Evolutionary conservation across 2,113 vertebrate genomes (phyloP).

Genomic region (Pedionomus torquatus): DNA sequence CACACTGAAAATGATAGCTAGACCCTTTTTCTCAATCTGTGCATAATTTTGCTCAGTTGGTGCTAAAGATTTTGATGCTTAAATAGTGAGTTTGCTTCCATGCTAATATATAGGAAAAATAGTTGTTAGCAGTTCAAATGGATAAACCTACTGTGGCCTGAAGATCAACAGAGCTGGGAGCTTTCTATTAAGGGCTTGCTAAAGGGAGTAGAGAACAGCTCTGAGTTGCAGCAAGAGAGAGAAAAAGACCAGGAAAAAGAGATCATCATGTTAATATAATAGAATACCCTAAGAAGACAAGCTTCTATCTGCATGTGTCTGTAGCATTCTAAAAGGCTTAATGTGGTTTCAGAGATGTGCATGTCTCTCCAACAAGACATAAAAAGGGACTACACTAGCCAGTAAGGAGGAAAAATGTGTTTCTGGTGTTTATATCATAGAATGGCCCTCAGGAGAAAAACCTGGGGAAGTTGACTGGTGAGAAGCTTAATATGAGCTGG

Average conservation of each 20-base stretch:
- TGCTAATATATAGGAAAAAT: neutral
- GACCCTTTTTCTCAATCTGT: neutral
- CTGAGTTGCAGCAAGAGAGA: neutral
- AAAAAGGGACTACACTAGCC: fast-evolving
- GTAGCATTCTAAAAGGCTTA: neutral
- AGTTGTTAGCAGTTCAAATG: neutral
- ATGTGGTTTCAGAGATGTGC: neutral
- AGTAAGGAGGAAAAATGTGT: neutral
- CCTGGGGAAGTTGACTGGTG: neutral
- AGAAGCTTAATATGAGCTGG: neutral
- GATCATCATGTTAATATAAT: fast-evolving
- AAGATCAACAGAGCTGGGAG: neutral
- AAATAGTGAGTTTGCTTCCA: neutral
- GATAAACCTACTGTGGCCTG: neutral
- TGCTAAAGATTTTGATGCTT: neutral
- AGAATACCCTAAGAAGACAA: neutral
- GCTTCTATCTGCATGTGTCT: neutral
- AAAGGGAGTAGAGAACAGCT: neutral
- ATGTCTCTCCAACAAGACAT: neutral
- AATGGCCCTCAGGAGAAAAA: neutral
- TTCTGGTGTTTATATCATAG: neutral
- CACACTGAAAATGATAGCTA: neutral
- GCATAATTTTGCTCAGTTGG: neutral
- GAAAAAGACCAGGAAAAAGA: neutral
- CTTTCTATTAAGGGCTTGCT: neutral